phyloP scores from a whole-genome alignment of 1,140 invertebrate genomes.

The Mycetomoellerius zeteki region DNA sequence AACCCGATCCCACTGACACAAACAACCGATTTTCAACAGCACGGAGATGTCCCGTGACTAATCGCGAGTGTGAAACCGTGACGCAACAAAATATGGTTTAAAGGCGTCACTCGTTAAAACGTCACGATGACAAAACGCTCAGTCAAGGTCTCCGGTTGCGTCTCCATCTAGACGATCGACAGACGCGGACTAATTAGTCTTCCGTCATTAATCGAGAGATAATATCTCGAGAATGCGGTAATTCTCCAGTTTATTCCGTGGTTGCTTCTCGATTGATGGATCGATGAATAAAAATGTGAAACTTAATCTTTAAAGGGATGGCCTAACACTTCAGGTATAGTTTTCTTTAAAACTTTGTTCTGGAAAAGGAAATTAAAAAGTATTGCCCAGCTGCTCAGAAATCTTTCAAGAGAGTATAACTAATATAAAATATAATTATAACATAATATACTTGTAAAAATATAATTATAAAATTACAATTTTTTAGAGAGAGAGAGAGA shows the following conservation, averaged over 20 bases:
- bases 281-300: background rate
- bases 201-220: slow-evolving; percentile 11
- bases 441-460: no score
- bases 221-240: background rate
- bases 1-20: slow-evolving; percentile 63
- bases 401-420: no score
- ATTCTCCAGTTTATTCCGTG: background rate
- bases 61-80: slow-evolving; percentile 54
- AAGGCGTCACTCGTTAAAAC: slow-evolving; percentile 38
- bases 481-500: no score
- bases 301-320: background rate
- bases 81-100: slow-evolving; percentile 68
- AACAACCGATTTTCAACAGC: slow-evolving; percentile 63
- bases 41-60: slow-evolving; percentile 71
- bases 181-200: slow-evolving; percentile 55
- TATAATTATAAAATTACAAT: no score
- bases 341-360: no score
- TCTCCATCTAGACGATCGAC: slow-evolving; percentile 43
- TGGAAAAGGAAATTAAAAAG: no score
- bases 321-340: no score
- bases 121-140: slow-evolving; percentile 12
- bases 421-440: no score
- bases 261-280: background rate
- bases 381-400: no score
- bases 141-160: slow-evolving; percentile 15